A percentile compares a stretch with the other conserved stretches of the same genome.
Conservation (phyloP, 30 jellyfish, hydroid and myxozoan genomes). For the Euphysa ruthae region DNA sequence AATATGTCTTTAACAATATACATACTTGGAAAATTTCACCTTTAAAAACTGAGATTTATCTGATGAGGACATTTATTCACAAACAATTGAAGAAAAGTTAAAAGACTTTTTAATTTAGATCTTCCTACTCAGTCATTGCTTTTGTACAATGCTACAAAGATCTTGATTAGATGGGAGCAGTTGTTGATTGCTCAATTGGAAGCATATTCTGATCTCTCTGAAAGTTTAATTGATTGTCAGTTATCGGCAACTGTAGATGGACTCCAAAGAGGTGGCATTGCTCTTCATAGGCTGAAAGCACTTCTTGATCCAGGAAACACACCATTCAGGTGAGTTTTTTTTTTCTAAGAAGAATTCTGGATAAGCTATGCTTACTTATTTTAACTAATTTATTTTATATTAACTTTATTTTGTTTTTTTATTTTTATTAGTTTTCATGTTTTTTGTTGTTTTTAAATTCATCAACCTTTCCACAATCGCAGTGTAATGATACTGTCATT, state of each 20-base stretch:
- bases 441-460: too few species aligned
- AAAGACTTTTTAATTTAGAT: too few species aligned
- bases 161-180: slow-evolving; percentile 77
- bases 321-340: slow-evolving; percentile 90
- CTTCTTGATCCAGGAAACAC: slow-evolving; percentile 81
- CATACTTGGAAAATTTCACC: too few species aligned
- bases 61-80: too few species aligned
- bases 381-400: too few species aligned
- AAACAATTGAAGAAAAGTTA: too few species aligned
- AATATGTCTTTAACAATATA: too few species aligned
- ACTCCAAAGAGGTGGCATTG: slow-evolving; percentile 77
- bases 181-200: slow-evolving; percentile 53
- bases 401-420: too few species aligned
- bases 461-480: too few species aligned
- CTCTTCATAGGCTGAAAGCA: slow-evolving; percentile 52
- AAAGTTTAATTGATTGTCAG: slow-evolving; percentile 39
- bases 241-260: slow-evolving; percentile 46
- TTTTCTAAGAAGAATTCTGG: background rate
- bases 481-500: too few species aligned
- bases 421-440: too few species aligned
- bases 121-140: slow-evolving; percentile 85
- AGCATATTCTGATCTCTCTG: slow-evolving; percentile 43
- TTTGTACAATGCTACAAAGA: slow-evolving; percentile 66
- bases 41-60: too few species aligned
- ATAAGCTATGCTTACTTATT: background rate